Conservation (phyloP, 2,113 vertebrate species). For the Thomomys bottae region DNA sequence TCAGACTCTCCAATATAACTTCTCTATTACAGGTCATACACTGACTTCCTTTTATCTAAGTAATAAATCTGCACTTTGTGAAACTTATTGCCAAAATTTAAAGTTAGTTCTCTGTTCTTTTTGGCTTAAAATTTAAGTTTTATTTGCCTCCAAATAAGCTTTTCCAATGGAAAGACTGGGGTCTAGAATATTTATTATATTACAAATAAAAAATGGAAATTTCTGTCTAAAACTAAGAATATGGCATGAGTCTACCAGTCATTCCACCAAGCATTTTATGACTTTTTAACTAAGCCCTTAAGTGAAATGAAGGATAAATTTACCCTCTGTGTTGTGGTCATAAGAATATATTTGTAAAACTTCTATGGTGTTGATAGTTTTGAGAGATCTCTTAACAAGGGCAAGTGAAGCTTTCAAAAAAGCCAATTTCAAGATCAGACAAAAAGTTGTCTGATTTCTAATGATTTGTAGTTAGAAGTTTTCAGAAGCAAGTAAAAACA, state of each 20-base stretch:
- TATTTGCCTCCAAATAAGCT: constrained; percentile 66
- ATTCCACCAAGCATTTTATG: constrained; percentile 49
- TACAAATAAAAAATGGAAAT: constrained; percentile 68
- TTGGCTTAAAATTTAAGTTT: constrained; percentile 68
- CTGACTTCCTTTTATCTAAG: constrained; percentile 71
- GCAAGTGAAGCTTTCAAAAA: constrained; percentile 34
- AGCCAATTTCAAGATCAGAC: constrained; percentile 27
- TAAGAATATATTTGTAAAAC: constrained; percentile 16
- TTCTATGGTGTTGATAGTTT: constrained; percentile 27
- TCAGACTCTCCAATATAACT: constrained; percentile 28
- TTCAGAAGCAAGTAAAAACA: constrained; percentile 49
- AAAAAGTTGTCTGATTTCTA: constrained; percentile 32
- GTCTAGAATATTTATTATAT: constrained; percentile 66
- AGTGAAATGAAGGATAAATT: constrained; percentile 37
- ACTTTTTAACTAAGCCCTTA: constrained; percentile 32
- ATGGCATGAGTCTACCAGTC: constrained; percentile 43
- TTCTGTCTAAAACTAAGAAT: constrained; percentile 58
- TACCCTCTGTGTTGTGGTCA: constrained; percentile 5
- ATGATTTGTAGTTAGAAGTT: constrained; percentile 44
- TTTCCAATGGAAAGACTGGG: constrained; percentile 64
- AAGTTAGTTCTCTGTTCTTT: constrained; percentile 65
- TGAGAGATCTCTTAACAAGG: constrained; percentile 35
- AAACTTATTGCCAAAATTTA: constrained; percentile 59
- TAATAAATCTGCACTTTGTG: constrained; percentile 67
- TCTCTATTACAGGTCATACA: constrained; percentile 44